Percentiles rank a stretch among this genome's conserved stretches.
Conservation (phyloP, 2,888 invertebrate genomes). For the Drosophila helvetica region DNA sequence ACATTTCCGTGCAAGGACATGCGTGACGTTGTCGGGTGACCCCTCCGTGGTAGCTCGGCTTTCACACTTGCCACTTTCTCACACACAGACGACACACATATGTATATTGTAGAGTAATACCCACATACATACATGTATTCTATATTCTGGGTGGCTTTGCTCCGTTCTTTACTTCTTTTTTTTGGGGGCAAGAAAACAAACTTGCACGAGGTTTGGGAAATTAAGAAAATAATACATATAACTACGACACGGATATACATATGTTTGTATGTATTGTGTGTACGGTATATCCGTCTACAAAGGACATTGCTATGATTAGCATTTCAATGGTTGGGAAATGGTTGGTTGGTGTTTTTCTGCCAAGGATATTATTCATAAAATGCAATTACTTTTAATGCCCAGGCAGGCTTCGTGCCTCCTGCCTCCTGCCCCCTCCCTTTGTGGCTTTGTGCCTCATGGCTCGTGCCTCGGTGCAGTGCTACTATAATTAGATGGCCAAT, state of each 20-base stretch:
- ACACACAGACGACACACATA: conserved; percentile 8
- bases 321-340: conserved; percentile 23
- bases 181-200: conserved; percentile 19
- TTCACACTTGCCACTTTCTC: conserved; percentile 44
- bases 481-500: conserved; percentile 59
- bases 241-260: conserved; percentile 3
- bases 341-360: not conserved
- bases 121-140: no score
- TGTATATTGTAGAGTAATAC: no score
- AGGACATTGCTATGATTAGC: conserved; percentile 45
- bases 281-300: conserved; percentile 21
- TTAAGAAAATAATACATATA: conserved; percentile 21
- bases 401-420: conserved; percentile 22
- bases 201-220: conserved; percentile 26
- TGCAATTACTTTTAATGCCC: conserved; percentile 51
- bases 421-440: no score
- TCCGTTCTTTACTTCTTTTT: no score
- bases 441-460: conserved; percentile 7
- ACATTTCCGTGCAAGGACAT: conserved; percentile 66
- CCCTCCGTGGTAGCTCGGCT: conserved; percentile 31
- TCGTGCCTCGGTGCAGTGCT: conserved; percentile 9
- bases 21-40: conserved; percentile 60
- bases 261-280: not conserved
- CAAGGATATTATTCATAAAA: conserved; percentile 40
- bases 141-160: not conserved